Evolutionary conservation across 2,797 vertebrate genomes (phyloP).

Genomic region (Balearica regulorum): DNA sequence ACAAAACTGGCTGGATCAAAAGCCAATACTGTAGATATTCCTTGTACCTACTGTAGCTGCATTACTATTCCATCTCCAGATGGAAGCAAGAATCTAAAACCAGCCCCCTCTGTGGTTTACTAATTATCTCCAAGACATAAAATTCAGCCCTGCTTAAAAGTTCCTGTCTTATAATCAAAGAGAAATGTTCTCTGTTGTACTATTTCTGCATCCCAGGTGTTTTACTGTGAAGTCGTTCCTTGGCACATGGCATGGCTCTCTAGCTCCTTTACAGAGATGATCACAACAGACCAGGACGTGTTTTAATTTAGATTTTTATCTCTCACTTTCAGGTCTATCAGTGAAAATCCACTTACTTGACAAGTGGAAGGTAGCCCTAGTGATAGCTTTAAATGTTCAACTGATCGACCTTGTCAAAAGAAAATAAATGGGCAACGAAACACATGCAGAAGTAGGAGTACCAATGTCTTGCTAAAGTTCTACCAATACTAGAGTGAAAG

Average conservation of each 20-base stretch:
- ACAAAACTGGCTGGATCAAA: neutral
- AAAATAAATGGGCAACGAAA: accelerated
- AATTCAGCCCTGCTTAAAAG: neutral
- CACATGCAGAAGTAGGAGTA: neutral
- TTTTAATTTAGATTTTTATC: neutral
- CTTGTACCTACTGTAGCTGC: neutral
- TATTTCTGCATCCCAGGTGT: neutral
- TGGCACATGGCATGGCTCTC: neutral
- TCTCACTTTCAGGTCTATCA: neutral
- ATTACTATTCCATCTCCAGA: neutral
- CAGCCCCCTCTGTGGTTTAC: neutral
- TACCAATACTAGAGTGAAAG: neutral
- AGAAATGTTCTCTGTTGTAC: neutral
- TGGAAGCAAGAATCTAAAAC: neutral
- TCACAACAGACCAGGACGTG: neutral
- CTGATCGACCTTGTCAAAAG: neutral
- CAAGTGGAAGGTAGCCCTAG: neutral
- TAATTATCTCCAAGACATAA: neutral
- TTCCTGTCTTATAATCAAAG: neutral
- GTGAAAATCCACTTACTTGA: neutral
- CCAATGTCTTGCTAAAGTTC: neutral
- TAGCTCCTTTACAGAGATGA: neutral
- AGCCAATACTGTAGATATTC: neutral
- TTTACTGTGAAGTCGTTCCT: neutral
- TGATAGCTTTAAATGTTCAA: neutral